Conservation (phyloP, 2,113 vertebrate species). For the Cercocebus atys region DNA sequence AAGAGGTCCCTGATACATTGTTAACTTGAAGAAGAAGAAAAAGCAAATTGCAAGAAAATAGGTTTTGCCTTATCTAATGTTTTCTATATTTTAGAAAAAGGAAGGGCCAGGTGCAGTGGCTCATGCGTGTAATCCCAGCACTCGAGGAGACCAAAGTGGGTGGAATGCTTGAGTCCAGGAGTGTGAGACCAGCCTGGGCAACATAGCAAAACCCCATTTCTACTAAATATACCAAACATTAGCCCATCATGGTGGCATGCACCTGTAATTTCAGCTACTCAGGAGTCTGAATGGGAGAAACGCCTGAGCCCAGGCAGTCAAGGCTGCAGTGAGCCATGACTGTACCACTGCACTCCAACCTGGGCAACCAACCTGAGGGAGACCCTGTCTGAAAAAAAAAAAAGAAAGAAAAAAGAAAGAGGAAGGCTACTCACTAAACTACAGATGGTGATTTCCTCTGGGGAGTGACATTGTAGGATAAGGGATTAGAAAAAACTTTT, state of each 20-base stretch:
- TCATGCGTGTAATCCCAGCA: not conserved
- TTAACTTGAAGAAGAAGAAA: not conserved
- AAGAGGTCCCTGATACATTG: accelerated
- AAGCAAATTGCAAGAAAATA: not conserved
- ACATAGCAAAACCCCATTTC: not conserved
- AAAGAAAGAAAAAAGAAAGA: not conserved
- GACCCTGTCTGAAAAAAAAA: not conserved
- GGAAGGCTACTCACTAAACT: not conserved
- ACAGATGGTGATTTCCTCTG: not conserved
- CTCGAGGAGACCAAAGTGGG: not conserved
- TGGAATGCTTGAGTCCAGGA: not conserved
- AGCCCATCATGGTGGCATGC: not conserved
- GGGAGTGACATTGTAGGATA: not conserved
- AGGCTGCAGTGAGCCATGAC: not conserved
- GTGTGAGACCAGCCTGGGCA: not conserved
- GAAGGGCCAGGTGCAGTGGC: too few relatives aligned
- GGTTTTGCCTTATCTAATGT: not conserved
- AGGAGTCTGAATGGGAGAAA: not conserved
- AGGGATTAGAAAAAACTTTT: not conserved
- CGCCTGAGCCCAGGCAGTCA: not conserved
- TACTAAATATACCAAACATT: not conserved
- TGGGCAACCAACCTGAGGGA: not conserved
- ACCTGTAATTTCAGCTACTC: not conserved
- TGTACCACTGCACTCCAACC: not conserved
- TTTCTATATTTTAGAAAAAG: not conserved